Base-by-base conservation (phyloP, 2,888 invertebrate genomes). In the Agonopterix heracliana region DNA sequence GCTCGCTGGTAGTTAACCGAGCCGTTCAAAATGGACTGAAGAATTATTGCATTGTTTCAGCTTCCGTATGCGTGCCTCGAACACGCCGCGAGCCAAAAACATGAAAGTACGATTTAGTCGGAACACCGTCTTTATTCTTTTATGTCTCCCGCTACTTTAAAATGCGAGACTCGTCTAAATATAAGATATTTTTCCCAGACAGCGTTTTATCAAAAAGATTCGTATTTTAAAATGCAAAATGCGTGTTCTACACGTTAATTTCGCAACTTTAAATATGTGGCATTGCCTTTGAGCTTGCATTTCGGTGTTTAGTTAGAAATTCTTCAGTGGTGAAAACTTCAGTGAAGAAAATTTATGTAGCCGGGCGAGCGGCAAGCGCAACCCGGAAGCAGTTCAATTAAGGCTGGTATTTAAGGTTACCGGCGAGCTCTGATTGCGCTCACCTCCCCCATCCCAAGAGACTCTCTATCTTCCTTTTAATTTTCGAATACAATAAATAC, bases 401-500 rank as follows among this genome's bases (percentile, higher is more conserved):
- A 84, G 81, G 75, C 74, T 84, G 86, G 86, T 83, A 88, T 88
- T 88, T 87, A 87, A 87, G 84, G 85, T 78, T 81, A 74, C 74
- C 74, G 80, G 77, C 76, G 74, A 77, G 72, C 81, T 74, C 81
- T 84, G 87, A 87, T 88, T 87, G 84, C 81, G 68, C 66, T 61
- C 69, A 63, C 70, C 74, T 62, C 70, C 66, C 67, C 65, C 26
- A 60, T 52, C 74, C 66, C 76, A 54, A 61, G 75, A 74, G 79
- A 80, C 74, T 76, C 67, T 68, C 72, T 71, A 70, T 76, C 77
- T 73, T 74, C 73, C 82, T 79, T 85, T 86, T 84, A 83, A 87
- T 86, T 85, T 84, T 79, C 80, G 73, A 85, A 82, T 76, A 83
- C 81, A 87, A 82, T 81, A 82, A 85, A 82, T 81, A 79, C 74